Percentiles rank a stretch among this genome's conserved stretches.
Evolutionary conservation across 2,797 vertebrate species (phyloP).

Genomic region (Parauchenoglanis punctatus): DNA sequence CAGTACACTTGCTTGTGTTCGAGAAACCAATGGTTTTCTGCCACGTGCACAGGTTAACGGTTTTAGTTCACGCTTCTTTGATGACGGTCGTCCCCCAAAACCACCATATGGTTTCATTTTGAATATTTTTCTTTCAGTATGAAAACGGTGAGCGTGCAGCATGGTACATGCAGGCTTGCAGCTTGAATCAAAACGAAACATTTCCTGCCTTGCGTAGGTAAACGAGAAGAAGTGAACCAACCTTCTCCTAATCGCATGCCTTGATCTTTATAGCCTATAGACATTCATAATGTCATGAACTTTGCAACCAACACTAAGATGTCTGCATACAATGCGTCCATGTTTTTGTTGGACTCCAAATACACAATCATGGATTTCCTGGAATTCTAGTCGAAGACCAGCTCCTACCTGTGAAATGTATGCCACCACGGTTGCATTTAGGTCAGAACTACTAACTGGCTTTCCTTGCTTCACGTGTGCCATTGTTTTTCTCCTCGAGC

Average conservation of each 20-base stretch:
- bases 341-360: conserved; percentile 7
- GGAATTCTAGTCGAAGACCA: conserved; percentile 26
- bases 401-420: conserved; percentile 20
- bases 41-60: conserved; percentile 16
- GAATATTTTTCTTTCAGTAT: not conserved
- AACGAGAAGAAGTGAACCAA: not conserved
- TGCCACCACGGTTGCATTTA: not conserved
- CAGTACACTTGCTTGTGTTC: not conserved
- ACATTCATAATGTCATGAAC: conserved; percentile 22
- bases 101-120: conserved; percentile 18
- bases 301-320: not conserved
- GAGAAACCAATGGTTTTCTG: not conserved
- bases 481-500: conserved; percentile 37
- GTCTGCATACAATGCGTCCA: not conserved
- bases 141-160: not conserved
- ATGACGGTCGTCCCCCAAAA: conserved; percentile 7
- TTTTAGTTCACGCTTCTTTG: conserved; percentile 1
- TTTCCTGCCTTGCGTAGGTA: conserved; percentile 23
- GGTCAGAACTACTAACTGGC: conserved; percentile 5
- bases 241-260: not conserved
- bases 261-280: conserved; percentile 7
- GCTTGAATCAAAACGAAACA: not conserved
- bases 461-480: conserved; percentile 25
- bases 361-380: conserved; percentile 19
- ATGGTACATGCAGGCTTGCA: not conserved